A percentile compares a stretch with the other conserved stretches of the same genome.
Conservation (phyloP, 2,888 invertebrate species). For the Chymomyza procnemis region DNA sequence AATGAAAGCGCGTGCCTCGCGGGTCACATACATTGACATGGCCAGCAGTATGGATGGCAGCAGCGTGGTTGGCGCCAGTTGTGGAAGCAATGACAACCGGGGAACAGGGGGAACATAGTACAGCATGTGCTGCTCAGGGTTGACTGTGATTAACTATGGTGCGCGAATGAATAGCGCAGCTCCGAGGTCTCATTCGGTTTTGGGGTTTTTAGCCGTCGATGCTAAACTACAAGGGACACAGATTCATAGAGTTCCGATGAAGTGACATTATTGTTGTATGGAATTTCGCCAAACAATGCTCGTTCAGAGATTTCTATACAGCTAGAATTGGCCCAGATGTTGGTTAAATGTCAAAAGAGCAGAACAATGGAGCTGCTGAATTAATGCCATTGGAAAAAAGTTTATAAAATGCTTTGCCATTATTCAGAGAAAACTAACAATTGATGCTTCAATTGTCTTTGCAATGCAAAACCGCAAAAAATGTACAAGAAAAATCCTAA, state of each 20-base stretch:
- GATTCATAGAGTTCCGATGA: conserved; percentile 33
- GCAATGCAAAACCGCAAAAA: no score
- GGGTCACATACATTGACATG: conserved; percentile 45
- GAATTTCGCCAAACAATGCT: background rate
- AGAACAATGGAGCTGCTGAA: background rate
- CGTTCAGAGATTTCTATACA: background rate
- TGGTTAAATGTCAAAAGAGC: background rate
- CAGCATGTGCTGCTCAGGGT: conserved; percentile 20
- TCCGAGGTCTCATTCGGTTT: conserved; percentile 27
- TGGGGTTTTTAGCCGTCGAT: conserved; percentile 45
- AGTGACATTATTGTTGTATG: background rate
- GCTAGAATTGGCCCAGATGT: background rate
- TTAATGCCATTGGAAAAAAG: no score
- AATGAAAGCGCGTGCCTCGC: conserved; percentile 47
- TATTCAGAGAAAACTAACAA: no score
- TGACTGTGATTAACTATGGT: conserved; percentile 61
- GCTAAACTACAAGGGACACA: conserved; percentile 43
- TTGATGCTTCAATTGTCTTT: no score
- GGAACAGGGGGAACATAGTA: background rate
- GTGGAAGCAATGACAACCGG: background rate
- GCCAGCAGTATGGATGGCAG: conserved; percentile 17
- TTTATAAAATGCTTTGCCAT: no score
- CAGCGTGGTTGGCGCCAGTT: conserved; percentile 6
- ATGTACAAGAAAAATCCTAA: no score
- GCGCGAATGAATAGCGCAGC: conserved; percentile 3